Conservation (phyloP, 2,113 vertebrate species). For the Chloebia gouldiae region DNA sequence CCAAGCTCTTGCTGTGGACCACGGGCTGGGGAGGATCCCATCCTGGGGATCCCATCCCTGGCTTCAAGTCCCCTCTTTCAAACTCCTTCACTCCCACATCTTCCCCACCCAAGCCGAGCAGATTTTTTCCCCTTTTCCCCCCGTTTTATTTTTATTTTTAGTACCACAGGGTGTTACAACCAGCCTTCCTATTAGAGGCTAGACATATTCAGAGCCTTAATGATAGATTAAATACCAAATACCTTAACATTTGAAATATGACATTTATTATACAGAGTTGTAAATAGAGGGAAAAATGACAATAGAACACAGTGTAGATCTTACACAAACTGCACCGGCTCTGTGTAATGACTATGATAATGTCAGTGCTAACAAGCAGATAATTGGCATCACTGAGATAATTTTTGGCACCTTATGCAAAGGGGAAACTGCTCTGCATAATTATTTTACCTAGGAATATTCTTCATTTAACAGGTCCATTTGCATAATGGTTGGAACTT, state of each 20-base stretch:
- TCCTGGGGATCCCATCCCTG: not conserved
- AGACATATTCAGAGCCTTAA: constrained; percentile 56
- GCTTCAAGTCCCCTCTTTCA: not conserved
- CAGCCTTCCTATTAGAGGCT: constrained; percentile 30
- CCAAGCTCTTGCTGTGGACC: not conserved
- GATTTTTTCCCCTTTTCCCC: not conserved
- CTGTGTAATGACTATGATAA: constrained; percentile 76
- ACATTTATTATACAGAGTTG: constrained; percentile 74
- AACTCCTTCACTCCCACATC: not conserved
- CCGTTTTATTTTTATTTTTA: not conserved
- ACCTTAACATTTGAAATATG: constrained; percentile 78
- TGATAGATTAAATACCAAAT: constrained; percentile 78
- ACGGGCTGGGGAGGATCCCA: not conserved
- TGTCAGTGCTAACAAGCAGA: constrained; percentile 79
- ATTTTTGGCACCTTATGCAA: constrained; percentile 79
- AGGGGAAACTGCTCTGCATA: constrained; percentile 74
- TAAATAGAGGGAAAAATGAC: constrained; percentile 74
- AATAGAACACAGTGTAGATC: constrained; percentile 69
- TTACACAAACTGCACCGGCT: constrained; percentile 67
- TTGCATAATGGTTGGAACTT: constrained; percentile 74
- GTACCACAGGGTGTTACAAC: not conserved
- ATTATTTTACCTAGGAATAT: constrained; percentile 79
- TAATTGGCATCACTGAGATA: constrained; percentile 79
- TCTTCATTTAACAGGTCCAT: constrained; percentile 75
- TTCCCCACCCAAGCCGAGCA: not conserved